These are phyloP conservation scores for Rafetus swinhoei DNA, from an alignment of 2,113 vertebrate genomes.

Conservation along the genomic window DNA sequence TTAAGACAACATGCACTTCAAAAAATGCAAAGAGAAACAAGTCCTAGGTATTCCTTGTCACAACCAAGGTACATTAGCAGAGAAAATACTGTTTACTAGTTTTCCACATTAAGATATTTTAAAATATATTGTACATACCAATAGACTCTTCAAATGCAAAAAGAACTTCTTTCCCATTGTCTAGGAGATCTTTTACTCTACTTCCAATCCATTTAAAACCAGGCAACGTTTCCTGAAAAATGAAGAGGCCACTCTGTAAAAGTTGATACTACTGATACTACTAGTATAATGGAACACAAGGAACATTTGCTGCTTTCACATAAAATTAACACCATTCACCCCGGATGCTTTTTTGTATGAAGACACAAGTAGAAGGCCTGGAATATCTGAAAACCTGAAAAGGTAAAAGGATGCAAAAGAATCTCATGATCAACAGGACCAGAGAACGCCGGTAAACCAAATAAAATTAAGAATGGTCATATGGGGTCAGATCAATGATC, in stretches of 20 bases:
- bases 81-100: fast-evolving
- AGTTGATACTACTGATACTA: background rate
- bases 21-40: background rate
- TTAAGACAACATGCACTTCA: background rate
- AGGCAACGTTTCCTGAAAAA: slow-evolving; percentile 93
- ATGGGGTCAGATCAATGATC: background rate
- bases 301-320: background rate
- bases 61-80: background rate
- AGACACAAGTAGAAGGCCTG: background rate
- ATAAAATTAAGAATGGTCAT: background rate
- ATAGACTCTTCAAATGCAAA: slow-evolving; percentile 98
- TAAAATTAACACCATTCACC: background rate
- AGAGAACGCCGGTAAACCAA: background rate
- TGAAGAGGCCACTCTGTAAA: background rate
- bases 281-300: background rate
- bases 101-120: background rate
- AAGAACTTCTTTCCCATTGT: slow-evolving; percentile 86
- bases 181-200: slow-evolving; percentile 87
- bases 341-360: background rate
- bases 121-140: slow-evolving; percentile 75
- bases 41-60: background rate
- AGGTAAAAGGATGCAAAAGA: fast-evolving
- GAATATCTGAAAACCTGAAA: background rate
- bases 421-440: background rate
- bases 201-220: slow-evolving; percentile 98